A percentile compares a stretch with the other conserved stretches of the same genome.
phyloP scores from a whole-genome alignment of 2,888 invertebrate species.

The Cerastoderma edule region DNA sequence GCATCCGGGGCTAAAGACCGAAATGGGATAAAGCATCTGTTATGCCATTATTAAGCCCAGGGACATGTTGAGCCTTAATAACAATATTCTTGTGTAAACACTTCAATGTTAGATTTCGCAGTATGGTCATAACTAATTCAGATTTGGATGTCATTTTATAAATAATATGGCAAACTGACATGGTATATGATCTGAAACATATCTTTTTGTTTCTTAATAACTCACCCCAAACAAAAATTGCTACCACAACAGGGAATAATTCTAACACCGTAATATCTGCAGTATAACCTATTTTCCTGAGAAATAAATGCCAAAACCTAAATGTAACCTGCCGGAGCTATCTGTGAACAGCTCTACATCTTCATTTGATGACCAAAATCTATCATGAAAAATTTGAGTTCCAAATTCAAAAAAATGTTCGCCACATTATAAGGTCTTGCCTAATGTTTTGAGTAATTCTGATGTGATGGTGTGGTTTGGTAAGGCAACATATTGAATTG shows the following conservation, averaged over 20 bases:
- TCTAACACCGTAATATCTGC: conserved; percentile 39
- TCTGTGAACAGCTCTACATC: conserved; percentile 43
- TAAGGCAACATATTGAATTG: conserved; percentile 36
- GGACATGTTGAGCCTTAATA: conserved; percentile 32
- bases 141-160: conserved; percentile 43
- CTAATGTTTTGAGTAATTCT: conserved; percentile 27
- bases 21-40: conserved; percentile 23
- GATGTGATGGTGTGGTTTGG: conserved; percentile 43
- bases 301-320: conserved; percentile 39
- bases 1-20: not conserved
- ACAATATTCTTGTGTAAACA: conserved; percentile 29
- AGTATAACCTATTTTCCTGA: conserved; percentile 1
- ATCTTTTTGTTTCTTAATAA: conserved; percentile 34
- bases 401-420: conserved; percentile 30
- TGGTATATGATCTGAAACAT: conserved; percentile 35
- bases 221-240: conserved; percentile 31
- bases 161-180: conserved; percentile 36
- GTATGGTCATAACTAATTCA: conserved; percentile 25
- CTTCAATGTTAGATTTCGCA: conserved; percentile 32
- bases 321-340: conserved; percentile 33
- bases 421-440: conserved; percentile 31
- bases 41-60: conserved; percentile 17
- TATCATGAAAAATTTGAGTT: conserved; percentile 35
- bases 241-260: conserved; percentile 30
- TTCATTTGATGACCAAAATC: conserved; percentile 36